phyloP scores from a whole-genome alignment of 2,113 vertebrate genomes.

The Microcebus lehilahytsara region DNA sequence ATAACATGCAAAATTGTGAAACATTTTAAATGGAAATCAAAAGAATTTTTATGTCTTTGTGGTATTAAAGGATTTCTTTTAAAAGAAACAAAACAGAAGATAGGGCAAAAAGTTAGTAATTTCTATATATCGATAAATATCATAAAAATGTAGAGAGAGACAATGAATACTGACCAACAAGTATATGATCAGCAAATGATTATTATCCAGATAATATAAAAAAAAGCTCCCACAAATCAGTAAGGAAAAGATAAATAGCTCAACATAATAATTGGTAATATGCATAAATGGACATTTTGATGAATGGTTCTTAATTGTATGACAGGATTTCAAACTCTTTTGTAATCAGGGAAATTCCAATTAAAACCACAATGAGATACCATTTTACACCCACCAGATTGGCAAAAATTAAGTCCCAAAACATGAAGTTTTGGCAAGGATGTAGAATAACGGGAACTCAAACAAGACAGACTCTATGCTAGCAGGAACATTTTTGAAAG shows the following conservation, averaged over 20 bases:
- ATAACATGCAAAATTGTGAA: not conserved
- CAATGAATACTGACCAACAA: not conserved
- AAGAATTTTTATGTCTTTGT: not conserved
- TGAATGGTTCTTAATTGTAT: not conserved
- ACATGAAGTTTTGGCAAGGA: constrained; percentile 55
- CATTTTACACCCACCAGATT: constrained; percentile 53
- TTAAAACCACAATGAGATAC: constrained; percentile 58
- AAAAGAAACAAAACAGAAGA: not conserved
- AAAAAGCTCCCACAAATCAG: not conserved
- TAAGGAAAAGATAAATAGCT: not conserved
- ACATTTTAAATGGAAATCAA: not conserved
- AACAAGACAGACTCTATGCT: not conserved
- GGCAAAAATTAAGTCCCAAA: constrained; percentile 54
- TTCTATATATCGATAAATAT: not conserved
- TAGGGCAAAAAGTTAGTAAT: not conserved
- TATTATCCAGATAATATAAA: not conserved
- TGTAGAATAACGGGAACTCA: constrained; percentile 37
- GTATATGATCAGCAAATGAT: not conserved
- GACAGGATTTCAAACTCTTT: constrained; percentile 41
- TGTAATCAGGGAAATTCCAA: constrained; percentile 72
- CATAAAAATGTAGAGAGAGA: not conserved
- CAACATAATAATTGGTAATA: not conserved
- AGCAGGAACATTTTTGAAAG: not conserved
- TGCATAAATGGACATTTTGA: not conserved
- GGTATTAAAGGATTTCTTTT: not conserved